Percentiles rank a stretch among this genome's conserved stretches.
These are phyloP conservation scores for Drosophila ficusphila DNA, from an alignment of 1,140 invertebrate species.

Conservation along the genomic window DNA sequence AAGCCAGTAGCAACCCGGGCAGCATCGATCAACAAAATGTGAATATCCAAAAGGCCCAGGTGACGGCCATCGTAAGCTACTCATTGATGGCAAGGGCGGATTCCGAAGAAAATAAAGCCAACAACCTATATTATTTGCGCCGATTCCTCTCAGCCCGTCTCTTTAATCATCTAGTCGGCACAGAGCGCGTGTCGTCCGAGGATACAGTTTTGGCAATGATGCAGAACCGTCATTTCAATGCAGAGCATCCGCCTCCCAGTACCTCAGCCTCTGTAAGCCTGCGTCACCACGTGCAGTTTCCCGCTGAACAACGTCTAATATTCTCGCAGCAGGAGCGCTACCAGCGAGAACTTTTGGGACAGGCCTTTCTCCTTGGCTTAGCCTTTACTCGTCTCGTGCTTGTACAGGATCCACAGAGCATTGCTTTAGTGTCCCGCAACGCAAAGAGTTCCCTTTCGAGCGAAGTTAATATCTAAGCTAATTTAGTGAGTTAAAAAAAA, in stretches of 20 bases:
- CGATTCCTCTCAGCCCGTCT: constrained; percentile 70
- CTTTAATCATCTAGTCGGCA: constrained; percentile 74
- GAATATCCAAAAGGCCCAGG: constrained; percentile 76
- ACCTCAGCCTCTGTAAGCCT: neutral
- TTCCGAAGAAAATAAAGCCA: constrained; percentile 16
- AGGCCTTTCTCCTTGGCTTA: constrained; percentile 71
- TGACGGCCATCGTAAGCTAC: constrained; percentile 69
- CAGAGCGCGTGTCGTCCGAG: constrained; percentile 73
- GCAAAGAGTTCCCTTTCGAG: constrained; percentile 10
- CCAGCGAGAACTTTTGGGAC: constrained; percentile 72
- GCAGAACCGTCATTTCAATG: constrained; percentile 52
- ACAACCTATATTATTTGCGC: constrained; percentile 67
- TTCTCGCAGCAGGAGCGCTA: constrained; percentile 58
- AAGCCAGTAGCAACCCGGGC: constrained; percentile 68
- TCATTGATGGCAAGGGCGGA: constrained; percentile 46
- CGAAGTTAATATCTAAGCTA: neutral
- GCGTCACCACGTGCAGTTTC: constrained; percentile 55
- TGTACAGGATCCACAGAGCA: constrained; percentile 55
- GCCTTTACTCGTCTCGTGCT: constrained; percentile 73
- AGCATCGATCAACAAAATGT: constrained; percentile 80
- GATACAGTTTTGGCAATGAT: constrained; percentile 67
- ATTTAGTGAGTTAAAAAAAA: no score
- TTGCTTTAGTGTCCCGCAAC: constrained; percentile 46
- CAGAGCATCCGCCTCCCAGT: constrained; percentile 11
- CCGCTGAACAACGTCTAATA: constrained; percentile 36